Base-by-base conservation (phyloP, 1,140 invertebrate genomes). In the Diuraphis noxia region DNA sequence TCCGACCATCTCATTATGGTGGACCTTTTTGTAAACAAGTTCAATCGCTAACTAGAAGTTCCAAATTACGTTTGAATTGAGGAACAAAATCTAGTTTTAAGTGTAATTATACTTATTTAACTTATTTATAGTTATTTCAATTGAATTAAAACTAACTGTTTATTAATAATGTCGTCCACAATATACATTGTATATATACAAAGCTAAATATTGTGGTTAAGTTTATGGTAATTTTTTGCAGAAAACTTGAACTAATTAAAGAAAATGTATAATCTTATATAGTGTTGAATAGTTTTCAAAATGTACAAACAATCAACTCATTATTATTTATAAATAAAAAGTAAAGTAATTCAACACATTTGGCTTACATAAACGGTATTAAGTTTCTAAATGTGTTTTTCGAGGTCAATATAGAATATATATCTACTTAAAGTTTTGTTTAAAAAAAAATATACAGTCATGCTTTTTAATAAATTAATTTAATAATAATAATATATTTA, bases 281-380 rank as follows among this genome's bases (percentile, higher is more conserved):
- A 21, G 9, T 36, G 72, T 36, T 79, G 19, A 82, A 82, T 25
- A 41, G 19, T 82, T 82, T 82, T 40, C 36, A 41, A 40, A 82
- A 82, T 41, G 38, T 82, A 41, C 40, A 30, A 41, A 82, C 81
- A 82, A 82, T 82, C 25, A 82, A 82, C 81, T 41, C 34, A 17
- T 82, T 7, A 30, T 82, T 82, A 82, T 82, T 82, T 82, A 82
- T 41, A 82, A 41, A 40, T 40, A 82, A 81, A 81, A 41, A 40
- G 13, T 41, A 41, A 41, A 41, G 25, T 30, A 41, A 41, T 40
- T 41, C 38, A 41, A 82, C 25, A n/a, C 13, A 84, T 43, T 46
- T n/a, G 41, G 41, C 81, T 40, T n/a, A 25, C 81, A 41, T 82
- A 41, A 30, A 82, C 30, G 9, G 23, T 84, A 17, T 25, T 84